phyloP scores from a whole-genome alignment of 2,888 invertebrate genomes.

The Microctonus hyperodae region DNA sequence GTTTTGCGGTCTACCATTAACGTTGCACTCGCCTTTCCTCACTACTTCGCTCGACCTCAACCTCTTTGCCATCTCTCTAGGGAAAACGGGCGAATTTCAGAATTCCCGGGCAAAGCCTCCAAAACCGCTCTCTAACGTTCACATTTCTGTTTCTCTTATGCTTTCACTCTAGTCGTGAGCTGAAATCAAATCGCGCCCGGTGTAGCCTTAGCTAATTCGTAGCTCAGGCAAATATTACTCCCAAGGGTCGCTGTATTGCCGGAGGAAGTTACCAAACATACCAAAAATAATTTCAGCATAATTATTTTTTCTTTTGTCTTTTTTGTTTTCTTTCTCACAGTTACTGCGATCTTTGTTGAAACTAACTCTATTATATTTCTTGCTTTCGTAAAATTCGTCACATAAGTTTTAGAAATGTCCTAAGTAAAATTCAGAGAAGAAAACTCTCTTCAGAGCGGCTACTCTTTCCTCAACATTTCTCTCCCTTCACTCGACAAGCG shows the following conservation, averaged over 20 bases:
- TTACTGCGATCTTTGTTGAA: no score
- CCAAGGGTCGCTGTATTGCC: constrained; percentile 27
- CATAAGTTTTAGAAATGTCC: neutral
- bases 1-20: constrained; percentile 59
- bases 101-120: constrained; percentile 41
- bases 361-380: no score
- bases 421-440: constrained; percentile 6
- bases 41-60: constrained; percentile 45
- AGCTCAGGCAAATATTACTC: constrained; percentile 31
- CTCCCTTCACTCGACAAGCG: constrained; percentile 37
- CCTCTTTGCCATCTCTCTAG: constrained; percentile 42
- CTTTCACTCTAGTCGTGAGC: constrained; percentile 29
- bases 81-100: constrained; percentile 42
- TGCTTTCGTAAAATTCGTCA: no score
- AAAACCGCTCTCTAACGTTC: constrained; percentile 33
- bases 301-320: neutral
- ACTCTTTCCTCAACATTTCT: constrained; percentile 41
- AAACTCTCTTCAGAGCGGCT: constrained; percentile 36
- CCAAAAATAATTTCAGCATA: constrained; percentile 16
- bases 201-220: constrained; percentile 26
- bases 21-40: constrained; percentile 46
- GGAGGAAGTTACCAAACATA: constrained; percentile 16
- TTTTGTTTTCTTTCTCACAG: no score
- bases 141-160: constrained; percentile 35
- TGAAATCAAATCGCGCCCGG: constrained; percentile 40